Conservation (phyloP, 2,113 vertebrate genomes). For the Alligator mississippiensis region DNA sequence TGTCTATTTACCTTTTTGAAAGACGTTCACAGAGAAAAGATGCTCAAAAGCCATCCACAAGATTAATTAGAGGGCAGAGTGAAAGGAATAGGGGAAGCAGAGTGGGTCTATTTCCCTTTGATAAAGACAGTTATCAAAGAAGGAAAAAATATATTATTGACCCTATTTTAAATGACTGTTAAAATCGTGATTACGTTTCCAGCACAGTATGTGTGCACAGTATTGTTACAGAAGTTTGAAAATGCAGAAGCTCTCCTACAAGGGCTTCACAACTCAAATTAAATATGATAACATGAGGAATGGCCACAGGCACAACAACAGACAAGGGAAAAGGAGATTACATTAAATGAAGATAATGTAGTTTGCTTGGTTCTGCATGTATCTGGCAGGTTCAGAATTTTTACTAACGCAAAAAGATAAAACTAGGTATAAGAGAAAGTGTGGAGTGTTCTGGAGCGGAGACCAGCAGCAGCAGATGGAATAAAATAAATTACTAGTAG, state of each 20-base stretch:
- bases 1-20: not conserved
- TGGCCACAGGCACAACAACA: not conserved
- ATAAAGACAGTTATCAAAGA: not conserved
- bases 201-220: not conserved
- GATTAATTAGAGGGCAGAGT: slow-evolving; percentile 40
- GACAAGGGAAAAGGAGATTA: not conserved
- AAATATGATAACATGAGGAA: not conserved
- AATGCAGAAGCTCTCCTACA: not conserved
- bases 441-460: not conserved
- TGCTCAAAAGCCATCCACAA: slow-evolving; percentile 43
- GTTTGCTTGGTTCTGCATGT: not conserved
- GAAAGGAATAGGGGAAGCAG: slow-evolving; percentile 37
- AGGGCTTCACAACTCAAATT: not conserved
- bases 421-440: not conserved
- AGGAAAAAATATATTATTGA: not conserved
- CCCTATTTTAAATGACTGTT: not conserved
- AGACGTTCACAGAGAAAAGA: slow-evolving; percentile 31
- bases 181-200: not conserved
- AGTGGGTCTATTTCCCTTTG: not conserved
- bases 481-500: not conserved
- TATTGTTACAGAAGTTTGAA: not conserved
- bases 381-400: not conserved
- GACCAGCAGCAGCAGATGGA: not conserved
- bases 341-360: not conserved
- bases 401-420: not conserved